A percentile compares a stretch with the other conserved stretches of the same genome.
phyloP scores from a whole-genome alignment of 2,797 vertebrate species.

The Melanotaenia nigrans region DNA sequence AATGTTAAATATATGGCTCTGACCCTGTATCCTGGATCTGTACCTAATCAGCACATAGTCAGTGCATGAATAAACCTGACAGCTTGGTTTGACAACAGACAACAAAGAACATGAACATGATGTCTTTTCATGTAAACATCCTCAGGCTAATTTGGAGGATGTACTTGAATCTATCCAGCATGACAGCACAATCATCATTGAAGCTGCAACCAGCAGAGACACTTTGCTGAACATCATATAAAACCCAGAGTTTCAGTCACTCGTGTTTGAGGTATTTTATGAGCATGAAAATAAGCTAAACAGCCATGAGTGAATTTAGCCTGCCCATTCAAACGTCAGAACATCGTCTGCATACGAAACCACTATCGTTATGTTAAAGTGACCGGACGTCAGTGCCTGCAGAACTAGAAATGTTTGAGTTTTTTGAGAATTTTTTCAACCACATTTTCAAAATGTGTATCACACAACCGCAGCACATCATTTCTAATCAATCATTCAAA shows the following conservation, averaged over 20 bases:
- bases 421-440: slow-evolving; percentile 3
- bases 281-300: slow-evolving; percentile 32
- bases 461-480: neutral
- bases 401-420: neutral
- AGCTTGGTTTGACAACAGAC: slow-evolving; percentile 3
- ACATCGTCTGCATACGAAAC: slow-evolving; percentile 39
- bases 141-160: slow-evolving; percentile 24
- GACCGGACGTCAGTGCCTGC: slow-evolving; percentile 27
- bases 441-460: slow-evolving; percentile 19
- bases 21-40: neutral
- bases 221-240: slow-evolving; percentile 27
- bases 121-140: slow-evolving; percentile 24
- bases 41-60: neutral
- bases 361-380: slow-evolving; percentile 16
- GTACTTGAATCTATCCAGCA: slow-evolving; percentile 24
- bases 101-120: slow-evolving; percentile 18
- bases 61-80: slow-evolving; percentile 2
- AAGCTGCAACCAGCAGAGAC: slow-evolving; percentile 4
- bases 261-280: slow-evolving; percentile 28
- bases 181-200: slow-evolving; percentile 15
- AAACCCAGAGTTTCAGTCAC: slow-evolving; percentile 1
- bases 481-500: slow-evolving; percentile 18
- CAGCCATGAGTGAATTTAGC: slow-evolving; percentile 26
- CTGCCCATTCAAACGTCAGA: slow-evolving; percentile 25
- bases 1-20: neutral